These are phyloP conservation scores for Ptilonorhynchus violaceus DNA, from an alignment of 2,113 vertebrate genomes.

Conservation along the genomic window DNA sequence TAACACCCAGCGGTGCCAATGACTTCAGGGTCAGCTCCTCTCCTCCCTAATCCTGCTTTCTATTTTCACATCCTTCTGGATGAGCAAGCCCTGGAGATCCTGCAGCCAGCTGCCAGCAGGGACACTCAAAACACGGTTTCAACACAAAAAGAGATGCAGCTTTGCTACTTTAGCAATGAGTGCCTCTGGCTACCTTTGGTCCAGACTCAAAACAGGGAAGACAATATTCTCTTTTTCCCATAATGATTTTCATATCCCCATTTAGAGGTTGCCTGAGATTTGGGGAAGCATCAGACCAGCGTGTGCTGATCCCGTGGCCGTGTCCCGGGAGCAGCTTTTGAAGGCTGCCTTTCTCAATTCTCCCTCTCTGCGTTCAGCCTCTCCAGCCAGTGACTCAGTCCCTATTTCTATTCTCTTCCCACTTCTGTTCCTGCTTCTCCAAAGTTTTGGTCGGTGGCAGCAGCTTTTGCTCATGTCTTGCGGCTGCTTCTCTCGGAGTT, in stretches of 20 bases:
- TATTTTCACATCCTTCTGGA: background rate
- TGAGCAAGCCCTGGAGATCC: background rate
- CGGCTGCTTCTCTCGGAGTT: slow-evolving; percentile 8
- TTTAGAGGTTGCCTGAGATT: background rate
- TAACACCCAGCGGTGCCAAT: background rate
- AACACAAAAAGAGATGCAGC: background rate
- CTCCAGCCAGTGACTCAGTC: slow-evolving; percentile 34
- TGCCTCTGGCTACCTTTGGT: background rate
- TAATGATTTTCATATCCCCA: background rate
- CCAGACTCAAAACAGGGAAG: background rate
- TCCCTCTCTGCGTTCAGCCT: background rate
- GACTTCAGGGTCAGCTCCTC: background rate
- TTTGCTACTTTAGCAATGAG: background rate
- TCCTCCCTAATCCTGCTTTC: background rate
- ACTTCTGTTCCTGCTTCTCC: slow-evolving; percentile 34
- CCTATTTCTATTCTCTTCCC: slow-evolving; percentile 47
- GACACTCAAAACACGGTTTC: background rate
- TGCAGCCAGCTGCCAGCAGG: background rate
- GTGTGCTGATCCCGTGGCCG: background rate
- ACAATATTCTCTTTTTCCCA: background rate
- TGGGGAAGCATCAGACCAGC: background rate
- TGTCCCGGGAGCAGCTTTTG: background rate
- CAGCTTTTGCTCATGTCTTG: slow-evolving; percentile 43
- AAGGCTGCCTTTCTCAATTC: background rate
- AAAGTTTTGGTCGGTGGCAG: slow-evolving; percentile 32